Conservation (phyloP, 2,797 vertebrate genomes). For the Pyrrhura leucotis region DNA sequence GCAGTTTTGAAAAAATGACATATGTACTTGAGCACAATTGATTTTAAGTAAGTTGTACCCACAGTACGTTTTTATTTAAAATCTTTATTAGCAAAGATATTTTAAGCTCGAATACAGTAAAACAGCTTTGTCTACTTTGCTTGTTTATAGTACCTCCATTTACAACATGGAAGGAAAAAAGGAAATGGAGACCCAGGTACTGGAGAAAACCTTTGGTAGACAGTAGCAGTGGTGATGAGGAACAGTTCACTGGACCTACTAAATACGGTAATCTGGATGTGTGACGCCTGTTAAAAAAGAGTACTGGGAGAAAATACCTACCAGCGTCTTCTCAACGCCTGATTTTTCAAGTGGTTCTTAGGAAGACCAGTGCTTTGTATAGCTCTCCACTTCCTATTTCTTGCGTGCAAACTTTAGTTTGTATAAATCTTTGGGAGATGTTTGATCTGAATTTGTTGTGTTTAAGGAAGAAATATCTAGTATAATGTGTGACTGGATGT, state of each 20-base stretch:
- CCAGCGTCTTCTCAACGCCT: neutral
- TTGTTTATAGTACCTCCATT: conserved; percentile 87
- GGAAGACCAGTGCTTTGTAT: neutral
- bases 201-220: conserved; percentile 74
- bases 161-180: conserved; percentile 92
- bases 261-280: conserved; percentile 77
- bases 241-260: conserved; percentile 67
- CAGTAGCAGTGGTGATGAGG: conserved; percentile 81
- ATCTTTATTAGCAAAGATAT: neutral
- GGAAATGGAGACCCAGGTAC: conserved; percentile 89
- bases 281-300: neutral
- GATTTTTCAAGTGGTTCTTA: neutral
- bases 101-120: neutral
- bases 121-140: neutral
- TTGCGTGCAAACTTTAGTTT: neutral
- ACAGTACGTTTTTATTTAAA: neutral
- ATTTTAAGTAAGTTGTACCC: neutral
- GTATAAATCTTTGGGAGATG: neutral
- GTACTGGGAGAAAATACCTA: neutral
- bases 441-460: neutral
- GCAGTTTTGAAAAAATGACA: neutral
- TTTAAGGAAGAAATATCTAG: neutral
- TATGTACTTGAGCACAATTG: neutral
- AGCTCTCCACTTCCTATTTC: neutral
- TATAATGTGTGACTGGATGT: neutral